Evolutionary conservation across 2,797 vertebrate genomes (phyloP).

Genomic region (Microctenopoma stevenorrisi): DNA sequence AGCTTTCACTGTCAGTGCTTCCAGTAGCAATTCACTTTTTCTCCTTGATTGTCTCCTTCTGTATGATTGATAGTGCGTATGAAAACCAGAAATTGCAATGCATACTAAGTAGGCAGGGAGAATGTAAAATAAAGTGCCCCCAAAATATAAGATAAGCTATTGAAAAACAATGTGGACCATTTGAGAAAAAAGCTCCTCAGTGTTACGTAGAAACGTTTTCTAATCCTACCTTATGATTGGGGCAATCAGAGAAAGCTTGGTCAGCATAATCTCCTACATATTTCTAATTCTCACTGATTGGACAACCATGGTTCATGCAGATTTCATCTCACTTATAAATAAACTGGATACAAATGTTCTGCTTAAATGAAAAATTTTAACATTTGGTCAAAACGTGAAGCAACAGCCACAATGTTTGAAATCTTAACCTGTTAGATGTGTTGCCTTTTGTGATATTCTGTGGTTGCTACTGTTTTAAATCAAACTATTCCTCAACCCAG

Average conservation of each 20-base stretch:
- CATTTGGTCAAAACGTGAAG: background rate
- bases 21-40: slow-evolving; percentile 52
- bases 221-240: too few relatives aligned
- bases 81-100: slow-evolving; percentile 67
- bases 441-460: background rate
- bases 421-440: background rate
- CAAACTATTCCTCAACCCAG: too few relatives aligned
- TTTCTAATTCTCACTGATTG: background rate
- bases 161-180: slow-evolving; percentile 26
- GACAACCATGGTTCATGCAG: background rate
- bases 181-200: slow-evolving; percentile 4
- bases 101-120: slow-evolving; percentile 57
- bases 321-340: background rate
- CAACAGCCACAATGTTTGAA: slow-evolving; percentile 2
- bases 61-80: slow-evolving; percentile 71
- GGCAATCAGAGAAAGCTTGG: background rate
- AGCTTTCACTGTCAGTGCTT: slow-evolving; percentile 45
- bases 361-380: background rate
- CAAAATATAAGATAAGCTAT: slow-evolving; percentile 15
- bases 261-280: slow-evolving; percentile 12
- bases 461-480: background rate
- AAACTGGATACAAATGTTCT: background rate
- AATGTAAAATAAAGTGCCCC: slow-evolving; percentile 31
- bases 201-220: background rate
- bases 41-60: slow-evolving; percentile 59